A percentile compares a stretch with the other conserved stretches of the same genome.
Evolutionary conservation across 2,888 invertebrate species (phyloP).

Genomic region (Drosophila seclusa): DNA sequence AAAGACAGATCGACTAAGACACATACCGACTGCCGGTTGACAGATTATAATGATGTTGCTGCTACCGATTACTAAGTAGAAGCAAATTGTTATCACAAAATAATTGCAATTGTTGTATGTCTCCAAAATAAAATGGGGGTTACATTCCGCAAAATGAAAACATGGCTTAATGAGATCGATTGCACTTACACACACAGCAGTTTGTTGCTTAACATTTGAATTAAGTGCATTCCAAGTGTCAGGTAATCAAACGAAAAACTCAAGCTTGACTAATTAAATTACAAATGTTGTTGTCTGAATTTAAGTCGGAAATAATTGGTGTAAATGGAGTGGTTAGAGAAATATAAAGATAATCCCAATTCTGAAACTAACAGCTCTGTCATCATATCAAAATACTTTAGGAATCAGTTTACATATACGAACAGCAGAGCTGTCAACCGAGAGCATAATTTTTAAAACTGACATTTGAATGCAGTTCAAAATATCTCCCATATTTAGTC

Average conservation of each 20-base stretch:
- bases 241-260: background rate
- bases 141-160: background rate
- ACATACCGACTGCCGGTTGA: background rate
- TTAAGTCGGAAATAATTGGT: background rate
- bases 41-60: slow-evolving; percentile 18
- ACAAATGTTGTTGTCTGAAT: too few relatives aligned
- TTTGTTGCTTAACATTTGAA: background rate
- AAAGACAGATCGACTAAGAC: background rate
- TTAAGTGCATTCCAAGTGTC: background rate
- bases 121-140: slow-evolving; percentile 3
- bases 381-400: background rate
- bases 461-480: background rate
- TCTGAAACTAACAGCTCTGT: background rate
- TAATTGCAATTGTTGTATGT: slow-evolving; percentile 2
- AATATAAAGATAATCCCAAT: background rate
- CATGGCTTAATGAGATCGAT: background rate
- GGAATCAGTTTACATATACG: too few relatives aligned
- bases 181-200: background rate
- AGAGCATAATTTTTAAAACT: background rate
- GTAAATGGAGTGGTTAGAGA: background rate
- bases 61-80: background rate
- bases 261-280: background rate
- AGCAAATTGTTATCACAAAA: slow-evolving; percentile 12
- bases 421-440: background rate
- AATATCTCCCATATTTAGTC: background rate